phyloP scores from a whole-genome alignment of 2,888 invertebrate species.

The Embidobia sp. region DNA sequence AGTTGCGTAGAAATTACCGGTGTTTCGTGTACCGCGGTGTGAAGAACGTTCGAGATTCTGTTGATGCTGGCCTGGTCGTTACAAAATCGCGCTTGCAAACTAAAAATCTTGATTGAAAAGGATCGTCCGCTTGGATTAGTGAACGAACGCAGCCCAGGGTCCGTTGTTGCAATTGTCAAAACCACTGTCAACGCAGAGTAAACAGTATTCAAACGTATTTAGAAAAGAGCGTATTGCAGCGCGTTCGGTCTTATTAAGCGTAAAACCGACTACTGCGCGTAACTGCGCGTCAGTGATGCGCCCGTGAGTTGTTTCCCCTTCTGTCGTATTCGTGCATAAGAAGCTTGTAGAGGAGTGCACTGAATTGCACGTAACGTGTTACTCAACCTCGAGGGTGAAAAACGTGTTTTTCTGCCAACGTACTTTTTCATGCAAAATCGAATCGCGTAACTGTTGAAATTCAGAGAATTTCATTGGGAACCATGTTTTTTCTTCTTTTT shows the following conservation, averaged over 20 bases:
- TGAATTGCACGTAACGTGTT: too few relatives aligned
- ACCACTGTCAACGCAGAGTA: neutral
- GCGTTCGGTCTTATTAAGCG: constrained; percentile 12
- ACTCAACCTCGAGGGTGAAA: neutral
- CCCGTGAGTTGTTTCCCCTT: constrained; percentile 13
- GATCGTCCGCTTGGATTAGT: neutral
- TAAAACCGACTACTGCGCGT: constrained; percentile 43
- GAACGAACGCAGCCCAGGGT: neutral
- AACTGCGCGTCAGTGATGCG: constrained; percentile 29
- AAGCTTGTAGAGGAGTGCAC: too few relatives aligned
- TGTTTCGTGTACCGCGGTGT: neutral
- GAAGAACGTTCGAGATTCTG: constrained; percentile 1
- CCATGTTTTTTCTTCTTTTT: too few relatives aligned
- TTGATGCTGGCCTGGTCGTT: neutral
- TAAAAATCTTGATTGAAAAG: neutral
- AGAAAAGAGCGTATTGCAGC: neutral
- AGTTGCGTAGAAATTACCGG: too few relatives aligned
- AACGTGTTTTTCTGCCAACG: neutral
- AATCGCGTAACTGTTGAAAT: too few relatives aligned
- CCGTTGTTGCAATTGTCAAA: neutral
- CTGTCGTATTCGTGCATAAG: neutral
- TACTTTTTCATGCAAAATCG: too few relatives aligned
- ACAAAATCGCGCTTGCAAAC: neutral
- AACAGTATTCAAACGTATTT: constrained; percentile 11
- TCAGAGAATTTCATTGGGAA: too few relatives aligned